A percentile compares a stretch with the other conserved stretches of the same genome.
phyloP scores from a whole-genome alignment of 2,888 invertebrate species.

The Hypsopygia costalis region DNA sequence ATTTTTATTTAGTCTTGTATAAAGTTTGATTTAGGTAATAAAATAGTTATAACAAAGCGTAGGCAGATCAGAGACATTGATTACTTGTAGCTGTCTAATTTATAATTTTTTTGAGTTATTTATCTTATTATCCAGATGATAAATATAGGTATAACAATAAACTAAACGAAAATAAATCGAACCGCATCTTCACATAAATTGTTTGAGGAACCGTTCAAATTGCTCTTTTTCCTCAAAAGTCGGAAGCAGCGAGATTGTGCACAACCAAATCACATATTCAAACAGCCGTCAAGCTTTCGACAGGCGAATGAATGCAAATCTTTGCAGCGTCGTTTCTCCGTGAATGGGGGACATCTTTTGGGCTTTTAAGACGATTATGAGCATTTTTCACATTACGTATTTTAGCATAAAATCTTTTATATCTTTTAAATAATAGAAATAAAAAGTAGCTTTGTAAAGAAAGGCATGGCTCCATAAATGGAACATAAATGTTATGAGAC shows the following conservation, averaged over 20 bases:
- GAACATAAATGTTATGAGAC: too few species aligned
- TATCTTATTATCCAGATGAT: too few species aligned
- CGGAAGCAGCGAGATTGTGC: constrained; percentile 24
- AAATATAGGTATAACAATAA: too few species aligned
- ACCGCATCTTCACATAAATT: constrained; percentile 6
- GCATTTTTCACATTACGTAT: constrained; percentile 13
- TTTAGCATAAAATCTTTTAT: neutral
- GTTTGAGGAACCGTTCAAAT: constrained; percentile 7
- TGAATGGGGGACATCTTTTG: constrained; percentile 20
- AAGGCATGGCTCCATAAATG: too few species aligned
- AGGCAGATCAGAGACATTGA: neutral
- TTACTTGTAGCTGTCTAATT: too few species aligned
- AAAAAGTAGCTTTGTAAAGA: too few species aligned
- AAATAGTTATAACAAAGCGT: neutral
- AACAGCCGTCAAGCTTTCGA: constrained; percentile 51
- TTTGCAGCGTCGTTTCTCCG: constrained; percentile 33
- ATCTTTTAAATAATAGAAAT: too few species aligned
- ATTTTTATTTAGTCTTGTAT: neutral
- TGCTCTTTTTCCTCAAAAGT: constrained; percentile 11
- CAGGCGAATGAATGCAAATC: constrained; percentile 52
- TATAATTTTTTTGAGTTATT: too few species aligned
- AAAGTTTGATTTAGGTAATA: neutral
- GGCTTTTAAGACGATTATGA: constrained; percentile 10
- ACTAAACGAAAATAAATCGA: neutral
- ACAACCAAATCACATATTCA: constrained; percentile 60